Evolutionary conservation across 1,140 invertebrate genomes (phyloP), one percentile per base, ranked within the genome.

Genomic region (Bombus turneri): DNA sequence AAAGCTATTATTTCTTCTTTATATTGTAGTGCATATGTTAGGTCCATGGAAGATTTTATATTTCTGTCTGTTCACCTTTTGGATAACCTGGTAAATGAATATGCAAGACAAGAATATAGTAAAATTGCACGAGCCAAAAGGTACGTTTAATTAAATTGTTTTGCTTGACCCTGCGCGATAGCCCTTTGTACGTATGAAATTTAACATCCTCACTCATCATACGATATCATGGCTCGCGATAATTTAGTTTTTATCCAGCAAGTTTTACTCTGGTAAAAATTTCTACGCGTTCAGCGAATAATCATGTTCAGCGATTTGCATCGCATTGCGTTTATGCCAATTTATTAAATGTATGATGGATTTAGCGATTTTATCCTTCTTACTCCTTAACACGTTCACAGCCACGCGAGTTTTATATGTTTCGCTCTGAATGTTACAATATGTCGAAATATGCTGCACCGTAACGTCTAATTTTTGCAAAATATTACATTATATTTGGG

Each of bases 91-190:
- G 39, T 41, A n/a, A 71, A 72, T 28, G 37, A 39, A 3, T 15
- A n/a, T 39, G 34, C 25, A 15, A n/a, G 41, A 28, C 28, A n/a
- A 43, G 28, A 18, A 64, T 41, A 76, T 34, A 34, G 41, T 59
- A 31, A 69, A 77, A 83, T 57, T 66, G 25, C 37, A 22, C 15
- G 5, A 9, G 43, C 6, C 43, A 22, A 78, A 84, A 84, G 75
- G 47, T 28, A 6, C 59, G 64, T 84, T 84, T 84, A 84, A 84
- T 84, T 78, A 84, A 78, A 83, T 31, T 39, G 53, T 28, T 78
- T 69, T 78, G 41, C 74, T 64, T 43, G 41, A 4, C n/a, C 28
- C n/a, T 22, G n/a, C 64, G 34, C 64, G 64, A 68, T 53, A 37
- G 25, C 13, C n/a, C 82, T 69, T 79, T 84, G 64, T 59, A 74